Evolutionary conservation across 2,888 invertebrate genomes (phyloP).

Genomic region (Sclerodermus sp.): DNA sequence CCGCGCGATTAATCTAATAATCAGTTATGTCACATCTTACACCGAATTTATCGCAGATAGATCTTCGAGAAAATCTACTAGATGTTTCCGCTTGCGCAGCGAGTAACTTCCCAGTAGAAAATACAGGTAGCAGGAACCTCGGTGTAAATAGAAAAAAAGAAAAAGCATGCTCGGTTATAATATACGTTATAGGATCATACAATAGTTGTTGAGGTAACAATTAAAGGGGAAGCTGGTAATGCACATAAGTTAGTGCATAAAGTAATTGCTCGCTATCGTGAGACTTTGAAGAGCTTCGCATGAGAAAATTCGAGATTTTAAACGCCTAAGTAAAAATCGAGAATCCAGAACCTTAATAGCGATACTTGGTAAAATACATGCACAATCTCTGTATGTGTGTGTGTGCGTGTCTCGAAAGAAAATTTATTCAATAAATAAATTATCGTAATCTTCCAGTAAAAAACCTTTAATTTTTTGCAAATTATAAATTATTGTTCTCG

Average conservation of each 20-base stretch:
- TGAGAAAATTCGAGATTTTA: not conserved
- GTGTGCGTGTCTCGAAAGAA: too few species aligned
- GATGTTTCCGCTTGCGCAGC: constrained; percentile 4
- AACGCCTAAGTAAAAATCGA: not conserved
- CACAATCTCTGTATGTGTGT: too few species aligned
- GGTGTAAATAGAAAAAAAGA: constrained; percentile 7
- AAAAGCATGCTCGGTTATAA: constrained; percentile 15
- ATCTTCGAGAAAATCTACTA: too few species aligned
- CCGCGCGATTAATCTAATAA: too few species aligned
- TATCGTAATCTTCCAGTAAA: too few species aligned
- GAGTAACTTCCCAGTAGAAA: constrained; percentile 21
- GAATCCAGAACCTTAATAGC: too few species aligned
- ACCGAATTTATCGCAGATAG: too few species aligned
- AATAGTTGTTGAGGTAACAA: constrained; percentile 15
- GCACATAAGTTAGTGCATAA: constrained; percentile 22
- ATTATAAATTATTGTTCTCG: too few species aligned
- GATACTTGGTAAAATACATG: too few species aligned
- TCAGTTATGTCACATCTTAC: too few species aligned
- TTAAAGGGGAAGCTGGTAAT: constrained; percentile 20
- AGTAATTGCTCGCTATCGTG: constrained; percentile 18
- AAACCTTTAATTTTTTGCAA: too few species aligned
- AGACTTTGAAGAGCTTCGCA: not conserved
- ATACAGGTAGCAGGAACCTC: constrained; percentile 9
- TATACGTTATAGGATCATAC: constrained; percentile 19
- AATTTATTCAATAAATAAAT: too few species aligned